These are phyloP conservation scores for Lophius americanus DNA, from an alignment of 2,797 vertebrate genomes.

Conservation along the genomic window DNA sequence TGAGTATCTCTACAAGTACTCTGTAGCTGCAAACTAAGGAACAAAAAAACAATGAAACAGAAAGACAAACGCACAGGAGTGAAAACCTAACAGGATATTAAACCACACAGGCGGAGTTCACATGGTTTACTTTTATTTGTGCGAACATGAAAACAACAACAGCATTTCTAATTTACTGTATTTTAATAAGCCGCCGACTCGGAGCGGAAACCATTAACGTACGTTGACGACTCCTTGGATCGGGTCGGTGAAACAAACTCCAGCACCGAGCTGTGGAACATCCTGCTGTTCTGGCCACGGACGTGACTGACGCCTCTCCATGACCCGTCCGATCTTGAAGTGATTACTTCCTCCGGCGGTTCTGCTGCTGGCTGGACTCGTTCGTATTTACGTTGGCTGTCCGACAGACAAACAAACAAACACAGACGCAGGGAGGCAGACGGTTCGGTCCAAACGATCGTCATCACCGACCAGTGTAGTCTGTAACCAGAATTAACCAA, in stretches of 20 bases:
- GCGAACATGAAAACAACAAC: not conserved
- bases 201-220: not conserved
- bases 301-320: slow-evolving; percentile 44
- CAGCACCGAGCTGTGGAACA: slow-evolving; percentile 3
- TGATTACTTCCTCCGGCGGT: slow-evolving; percentile 71
- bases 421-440: not conserved
- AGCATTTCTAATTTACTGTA: not conserved
- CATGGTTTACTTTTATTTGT: not conserved
- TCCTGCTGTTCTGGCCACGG: slow-evolving; percentile 30
- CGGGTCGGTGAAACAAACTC: not conserved
- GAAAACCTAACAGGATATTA: not conserved
- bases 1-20: no score
- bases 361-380: slow-evolving; percentile 33
- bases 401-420: slow-evolving; percentile 21
- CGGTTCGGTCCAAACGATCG: not conserved
- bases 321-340: slow-evolving; percentile 56
- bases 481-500: no score
- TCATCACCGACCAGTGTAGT: no score
- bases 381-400: slow-evolving; percentile 11
- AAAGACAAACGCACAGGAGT: no score
- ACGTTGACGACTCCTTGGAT: not conserved
- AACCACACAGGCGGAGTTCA: not conserved
- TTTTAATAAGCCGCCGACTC: not conserved
- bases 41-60: no score
- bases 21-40: no score